phyloP scores from a whole-genome alignment of 1,140 invertebrate species.

The Bombus sylvicola region DNA sequence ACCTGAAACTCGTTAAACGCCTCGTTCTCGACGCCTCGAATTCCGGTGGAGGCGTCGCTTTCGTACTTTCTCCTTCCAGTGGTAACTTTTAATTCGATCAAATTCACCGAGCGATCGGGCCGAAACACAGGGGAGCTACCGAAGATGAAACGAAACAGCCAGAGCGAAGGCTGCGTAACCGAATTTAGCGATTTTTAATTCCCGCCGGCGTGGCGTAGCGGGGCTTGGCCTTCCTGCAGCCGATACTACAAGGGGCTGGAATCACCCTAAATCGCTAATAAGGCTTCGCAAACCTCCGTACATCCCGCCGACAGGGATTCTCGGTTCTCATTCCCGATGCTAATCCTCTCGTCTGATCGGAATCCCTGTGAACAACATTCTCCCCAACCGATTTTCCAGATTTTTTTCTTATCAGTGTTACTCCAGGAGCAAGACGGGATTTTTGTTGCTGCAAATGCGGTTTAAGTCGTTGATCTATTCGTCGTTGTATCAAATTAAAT shows the following conservation, averaged over 20 bases:
- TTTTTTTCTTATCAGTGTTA: background rate
- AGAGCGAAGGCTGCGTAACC: slow-evolving; percentile 70
- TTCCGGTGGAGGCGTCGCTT: background rate
- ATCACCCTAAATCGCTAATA: slow-evolving; percentile 79
- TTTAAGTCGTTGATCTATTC: background rate
- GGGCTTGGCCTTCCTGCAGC: slow-evolving; percentile 55
- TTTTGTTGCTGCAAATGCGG: background rate
- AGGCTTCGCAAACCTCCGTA: slow-evolving; percentile 78
- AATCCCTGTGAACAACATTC: background rate
- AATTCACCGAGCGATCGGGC: slow-evolving; percentile 59
- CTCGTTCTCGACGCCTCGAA: background rate
- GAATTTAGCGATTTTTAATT: slow-evolving; percentile 81
- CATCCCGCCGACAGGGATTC: slow-evolving; percentile 77
- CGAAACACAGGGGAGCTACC: slow-evolving; percentile 23
- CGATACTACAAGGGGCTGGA: slow-evolving; percentile 67
- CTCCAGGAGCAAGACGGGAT: background rate
- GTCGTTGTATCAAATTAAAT: no score
- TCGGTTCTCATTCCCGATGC: slow-evolving; percentile 74
- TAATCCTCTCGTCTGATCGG: slow-evolving; percentile 51
- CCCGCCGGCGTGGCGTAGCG: slow-evolving; percentile 56
- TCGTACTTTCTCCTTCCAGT: background rate
- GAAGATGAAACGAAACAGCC: slow-evolving; percentile 62
- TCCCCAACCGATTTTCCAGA: background rate
- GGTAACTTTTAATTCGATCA: slow-evolving; percentile 67
- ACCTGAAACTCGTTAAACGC: slow-evolving; percentile 5